These are phyloP conservation scores for Seladonia tumulorum DNA, from an alignment of 2,888 invertebrate species.

Conservation along the genomic window DNA sequence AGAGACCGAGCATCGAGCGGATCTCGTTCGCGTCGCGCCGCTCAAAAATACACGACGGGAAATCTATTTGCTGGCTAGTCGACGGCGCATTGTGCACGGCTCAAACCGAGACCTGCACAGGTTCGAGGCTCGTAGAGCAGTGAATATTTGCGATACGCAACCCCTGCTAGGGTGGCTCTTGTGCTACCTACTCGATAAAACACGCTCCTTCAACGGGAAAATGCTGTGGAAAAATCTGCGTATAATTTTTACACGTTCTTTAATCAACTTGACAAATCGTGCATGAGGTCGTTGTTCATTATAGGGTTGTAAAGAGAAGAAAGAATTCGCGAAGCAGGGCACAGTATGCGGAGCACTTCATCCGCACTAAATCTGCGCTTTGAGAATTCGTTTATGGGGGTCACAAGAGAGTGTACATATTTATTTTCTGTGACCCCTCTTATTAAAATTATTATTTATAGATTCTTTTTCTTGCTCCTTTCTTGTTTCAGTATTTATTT, in stretches of 20 bases:
- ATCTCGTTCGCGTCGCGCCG: constrained; percentile 37
- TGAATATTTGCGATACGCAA: constrained; percentile 6
- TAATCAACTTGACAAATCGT: background rate
- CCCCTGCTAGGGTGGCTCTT: constrained; percentile 3
- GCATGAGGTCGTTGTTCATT: background rate
- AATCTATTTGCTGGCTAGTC: constrained; percentile 7
- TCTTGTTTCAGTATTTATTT: no score
- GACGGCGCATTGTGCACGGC: background rate
- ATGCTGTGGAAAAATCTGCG: background rate
- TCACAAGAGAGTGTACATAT: background rate
- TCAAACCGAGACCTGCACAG: background rate
- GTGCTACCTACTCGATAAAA: constrained; percentile 13
- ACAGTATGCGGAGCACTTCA: background rate
- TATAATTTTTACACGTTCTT: background rate
- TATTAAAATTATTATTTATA: background rate
- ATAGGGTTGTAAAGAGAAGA: background rate
- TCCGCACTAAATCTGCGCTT: no score
- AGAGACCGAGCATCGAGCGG: constrained; percentile 44
- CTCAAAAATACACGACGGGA: background rate
- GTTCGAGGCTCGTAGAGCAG: background rate
- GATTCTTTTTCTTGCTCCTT: background rate
- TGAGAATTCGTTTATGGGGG: background rate
- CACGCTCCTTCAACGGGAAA: background rate
- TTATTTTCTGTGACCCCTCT: background rate
- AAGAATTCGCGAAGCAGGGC: background rate